phyloP scores from a whole-genome alignment of 2,888 invertebrate species.

The Rhamphomyia laevipes region DNA sequence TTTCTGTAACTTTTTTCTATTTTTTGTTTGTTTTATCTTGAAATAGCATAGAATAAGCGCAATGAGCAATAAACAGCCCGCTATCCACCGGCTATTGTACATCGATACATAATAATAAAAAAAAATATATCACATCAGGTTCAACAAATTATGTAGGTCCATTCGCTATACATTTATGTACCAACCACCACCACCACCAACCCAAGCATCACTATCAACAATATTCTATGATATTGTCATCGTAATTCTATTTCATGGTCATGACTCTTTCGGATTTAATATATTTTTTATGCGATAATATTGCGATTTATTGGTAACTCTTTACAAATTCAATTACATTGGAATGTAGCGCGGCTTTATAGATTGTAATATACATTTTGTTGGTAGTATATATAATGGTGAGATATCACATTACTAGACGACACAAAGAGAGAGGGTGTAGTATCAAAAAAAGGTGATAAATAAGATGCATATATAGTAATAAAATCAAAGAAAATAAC shows the following conservation, averaged over 20 bases:
- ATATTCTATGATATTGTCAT: too few relatives aligned
- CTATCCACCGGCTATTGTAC: too few relatives aligned
- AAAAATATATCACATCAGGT: not conserved
- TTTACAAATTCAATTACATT: not conserved
- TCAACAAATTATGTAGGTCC: not conserved
- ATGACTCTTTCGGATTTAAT: not conserved
- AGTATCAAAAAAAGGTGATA: constrained; percentile 8
- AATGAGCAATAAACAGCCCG: too few relatives aligned
- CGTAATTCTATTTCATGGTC: not conserved
- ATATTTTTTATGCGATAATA: not conserved
- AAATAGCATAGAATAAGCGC: too few relatives aligned
- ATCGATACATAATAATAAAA: too few relatives aligned
- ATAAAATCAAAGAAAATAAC: constrained; percentile 6
- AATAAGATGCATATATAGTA: constrained; percentile 9
- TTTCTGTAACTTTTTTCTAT: too few relatives aligned
- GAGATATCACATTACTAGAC: not conserved
- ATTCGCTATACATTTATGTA: too few relatives aligned
- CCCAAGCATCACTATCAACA: too few relatives aligned
- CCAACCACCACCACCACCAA: too few relatives aligned
- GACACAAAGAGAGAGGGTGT: constrained; percentile 5
- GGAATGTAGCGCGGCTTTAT: not conserved
- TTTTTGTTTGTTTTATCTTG: too few relatives aligned
- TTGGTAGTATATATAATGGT: too few relatives aligned
- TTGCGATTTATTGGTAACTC: not conserved
- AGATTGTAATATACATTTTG: too few relatives aligned